Conservation (phyloP, 2,113 vertebrate species). For the Sebastes fasciatus region DNA sequence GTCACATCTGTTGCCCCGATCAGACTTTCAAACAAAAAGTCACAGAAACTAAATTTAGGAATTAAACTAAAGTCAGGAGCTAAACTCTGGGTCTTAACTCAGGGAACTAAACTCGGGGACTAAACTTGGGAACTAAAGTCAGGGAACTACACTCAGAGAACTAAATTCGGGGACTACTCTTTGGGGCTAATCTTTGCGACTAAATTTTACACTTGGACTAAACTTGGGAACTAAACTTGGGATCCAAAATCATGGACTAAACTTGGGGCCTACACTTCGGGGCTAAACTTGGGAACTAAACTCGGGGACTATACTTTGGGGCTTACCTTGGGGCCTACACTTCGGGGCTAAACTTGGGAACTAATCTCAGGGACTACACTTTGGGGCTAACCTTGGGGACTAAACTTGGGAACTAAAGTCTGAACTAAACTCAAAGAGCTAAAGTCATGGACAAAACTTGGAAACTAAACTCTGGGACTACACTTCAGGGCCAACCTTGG, state of each 20-base stretch:
- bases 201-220: neutral
- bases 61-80: neutral
- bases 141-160: neutral
- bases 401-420: too few species aligned
- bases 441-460: too few species aligned
- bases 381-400: too few species aligned
- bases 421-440: too few species aligned
- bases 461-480: too few species aligned
- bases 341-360: too few species aligned
- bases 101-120: neutral
- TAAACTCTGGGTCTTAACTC: neutral
- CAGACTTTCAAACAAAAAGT: neutral
- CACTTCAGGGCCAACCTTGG: too few species aligned
- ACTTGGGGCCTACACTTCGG: too few species aligned
- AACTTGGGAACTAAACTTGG: neutral
- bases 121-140: neutral
- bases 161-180: neutral
- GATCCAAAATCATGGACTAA: neutral
- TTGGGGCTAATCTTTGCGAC: neutral
- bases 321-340: too few species aligned
- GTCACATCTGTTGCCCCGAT: slow-evolving; percentile 31
- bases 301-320: too few species aligned
- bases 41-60: neutral
- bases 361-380: too few species aligned
- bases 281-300: too few species aligned